phyloP scores from a whole-genome alignment of 2,888 invertebrate species.

The Lithophane semibrunnea region DNA sequence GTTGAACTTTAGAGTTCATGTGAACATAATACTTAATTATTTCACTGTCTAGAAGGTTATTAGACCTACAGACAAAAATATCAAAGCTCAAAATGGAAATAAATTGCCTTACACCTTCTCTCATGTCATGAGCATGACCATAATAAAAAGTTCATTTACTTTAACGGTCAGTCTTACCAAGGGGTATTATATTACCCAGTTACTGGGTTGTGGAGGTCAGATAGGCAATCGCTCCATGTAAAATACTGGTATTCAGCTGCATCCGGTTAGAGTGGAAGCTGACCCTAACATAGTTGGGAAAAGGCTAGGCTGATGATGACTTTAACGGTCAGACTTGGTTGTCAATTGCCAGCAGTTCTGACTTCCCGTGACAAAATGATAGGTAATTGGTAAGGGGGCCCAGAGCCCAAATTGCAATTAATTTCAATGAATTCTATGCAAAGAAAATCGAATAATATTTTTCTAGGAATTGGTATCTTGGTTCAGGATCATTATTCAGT shows the following conservation, averaged over 20 bases:
- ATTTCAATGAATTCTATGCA: background rate
- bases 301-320: too few relatives aligned
- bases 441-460: background rate
- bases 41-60: background rate
- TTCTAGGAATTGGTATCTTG: background rate
- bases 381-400: background rate
- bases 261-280: too few relatives aligned
- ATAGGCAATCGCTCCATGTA: too few relatives aligned
- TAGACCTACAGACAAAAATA: background rate
- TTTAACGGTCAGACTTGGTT: too few relatives aligned
- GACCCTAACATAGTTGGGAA: too few relatives aligned
- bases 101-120: background rate
- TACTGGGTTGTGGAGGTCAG: too few relatives aligned
- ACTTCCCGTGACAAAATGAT: background rate
- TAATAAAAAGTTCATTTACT: too few relatives aligned
- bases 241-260: too few relatives aligned
- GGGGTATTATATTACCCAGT: too few relatives aligned
- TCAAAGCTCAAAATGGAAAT: background rate
- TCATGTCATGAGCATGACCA: background rate
- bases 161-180: too few relatives aligned
- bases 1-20: constrained; percentile 50
- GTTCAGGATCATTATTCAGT: background rate
- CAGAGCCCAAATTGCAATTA: too few relatives aligned
- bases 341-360: too few relatives aligned
- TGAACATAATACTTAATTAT: constrained; percentile 3